Percentiles rank a stretch among this genome's conserved stretches.
These are phyloP conservation scores for Semnornis frantzii DNA, from an alignment of 2,113 vertebrate genomes.

Conservation along the genomic window DNA sequence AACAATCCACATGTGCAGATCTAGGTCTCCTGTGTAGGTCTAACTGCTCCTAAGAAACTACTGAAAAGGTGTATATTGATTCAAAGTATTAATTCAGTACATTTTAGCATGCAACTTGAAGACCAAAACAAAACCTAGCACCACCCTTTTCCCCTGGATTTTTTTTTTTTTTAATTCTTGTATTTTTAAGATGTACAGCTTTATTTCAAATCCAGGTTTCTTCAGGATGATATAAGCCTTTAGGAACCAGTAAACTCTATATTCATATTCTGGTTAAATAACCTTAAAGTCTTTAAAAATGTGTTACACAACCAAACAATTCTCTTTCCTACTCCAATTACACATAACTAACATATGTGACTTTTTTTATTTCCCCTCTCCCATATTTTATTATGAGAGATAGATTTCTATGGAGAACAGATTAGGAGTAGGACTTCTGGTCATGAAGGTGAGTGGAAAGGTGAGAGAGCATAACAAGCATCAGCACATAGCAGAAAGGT, in stretches of 20 bases:
- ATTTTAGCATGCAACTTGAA: background rate
- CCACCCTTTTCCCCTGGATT: background rate
- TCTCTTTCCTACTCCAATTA: background rate
- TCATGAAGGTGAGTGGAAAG: background rate
- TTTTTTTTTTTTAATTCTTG: background rate
- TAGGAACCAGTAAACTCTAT: background rate
- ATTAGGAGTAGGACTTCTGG: background rate
- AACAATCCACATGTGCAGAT: background rate
- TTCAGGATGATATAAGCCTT: background rate
- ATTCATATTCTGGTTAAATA: background rate
- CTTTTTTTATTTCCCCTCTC: background rate
- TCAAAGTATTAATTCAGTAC: background rate
- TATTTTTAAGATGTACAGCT: background rate
- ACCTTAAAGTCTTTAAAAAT: constrained; percentile 5
- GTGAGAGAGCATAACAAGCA: background rate
- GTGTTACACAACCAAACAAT: background rate
- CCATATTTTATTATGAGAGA: background rate
- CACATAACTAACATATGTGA: background rate
- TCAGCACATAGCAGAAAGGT: background rate
- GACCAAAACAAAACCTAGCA: background rate
- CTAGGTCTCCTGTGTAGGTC: background rate
- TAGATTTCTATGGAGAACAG: background rate
- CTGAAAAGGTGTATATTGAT: background rate
- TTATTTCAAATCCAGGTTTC: background rate
- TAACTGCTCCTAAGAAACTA: constrained; percentile 4